phyloP scores from a whole-genome alignment of 2,888 invertebrate genomes.

The Desoria tigrina region DNA sequence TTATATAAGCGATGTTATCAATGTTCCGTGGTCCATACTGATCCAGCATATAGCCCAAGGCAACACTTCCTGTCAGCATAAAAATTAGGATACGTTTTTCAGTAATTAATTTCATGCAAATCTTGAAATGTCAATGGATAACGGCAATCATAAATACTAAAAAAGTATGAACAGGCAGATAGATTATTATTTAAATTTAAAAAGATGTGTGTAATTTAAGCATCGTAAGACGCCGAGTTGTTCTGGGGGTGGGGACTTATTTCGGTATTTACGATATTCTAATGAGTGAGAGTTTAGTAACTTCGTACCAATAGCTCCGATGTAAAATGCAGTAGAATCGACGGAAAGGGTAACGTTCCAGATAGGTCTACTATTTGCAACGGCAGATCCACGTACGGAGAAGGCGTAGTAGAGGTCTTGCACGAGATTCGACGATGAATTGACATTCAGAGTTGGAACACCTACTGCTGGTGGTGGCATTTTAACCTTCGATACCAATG shows the following conservation, averaged over 20 bases:
- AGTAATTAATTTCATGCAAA: no score
- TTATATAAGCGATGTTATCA: slow-evolving; percentile 12
- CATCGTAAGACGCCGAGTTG: no score
- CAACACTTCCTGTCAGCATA: background rate
- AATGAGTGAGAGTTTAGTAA: background rate
- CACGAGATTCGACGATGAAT: background rate
- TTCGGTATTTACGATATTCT: no score
- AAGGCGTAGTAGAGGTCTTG: slow-evolving; percentile 7
- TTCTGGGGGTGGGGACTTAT: no score
- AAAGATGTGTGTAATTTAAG: no score
- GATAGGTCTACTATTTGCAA: slow-evolving; percentile 2
- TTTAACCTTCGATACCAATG: no score
- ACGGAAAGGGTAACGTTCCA: slow-evolving; percentile 8
- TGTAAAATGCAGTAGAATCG: slow-evolving; percentile 19
- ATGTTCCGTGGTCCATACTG: slow-evolving; percentile 16
- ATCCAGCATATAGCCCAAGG: background rate
- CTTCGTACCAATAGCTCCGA: slow-evolving; percentile 26
- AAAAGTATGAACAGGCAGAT: background rate
- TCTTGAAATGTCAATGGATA: no score
- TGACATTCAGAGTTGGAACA: background rate
- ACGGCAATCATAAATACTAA: background rate
- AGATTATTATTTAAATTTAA: background rate
- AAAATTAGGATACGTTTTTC: no score
- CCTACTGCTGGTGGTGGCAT: no score
- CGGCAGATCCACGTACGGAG: background rate